These are phyloP conservation scores for Lepidurus apus DNA, from an alignment of 1,140 invertebrate genomes.

Conservation along the genomic window DNA sequence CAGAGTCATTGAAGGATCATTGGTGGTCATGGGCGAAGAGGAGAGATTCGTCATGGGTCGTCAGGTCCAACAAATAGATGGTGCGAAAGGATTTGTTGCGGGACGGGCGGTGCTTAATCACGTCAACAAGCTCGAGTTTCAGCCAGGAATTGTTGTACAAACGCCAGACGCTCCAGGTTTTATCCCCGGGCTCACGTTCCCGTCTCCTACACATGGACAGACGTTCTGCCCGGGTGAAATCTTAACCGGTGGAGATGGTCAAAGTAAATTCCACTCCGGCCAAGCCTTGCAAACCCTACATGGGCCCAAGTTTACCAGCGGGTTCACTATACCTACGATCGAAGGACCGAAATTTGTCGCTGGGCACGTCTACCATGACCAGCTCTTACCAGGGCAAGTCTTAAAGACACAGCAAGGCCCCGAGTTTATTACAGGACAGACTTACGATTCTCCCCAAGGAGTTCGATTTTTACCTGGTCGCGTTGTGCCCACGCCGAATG, in stretches of 20 bases:
- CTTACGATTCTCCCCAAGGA: constrained; percentile 60
- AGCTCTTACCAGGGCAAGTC: constrained; percentile 33
- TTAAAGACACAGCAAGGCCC: constrained; percentile 28
- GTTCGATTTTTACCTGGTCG: constrained; percentile 61
- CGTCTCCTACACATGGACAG: neutral
- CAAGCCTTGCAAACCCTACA: constrained; percentile 38
- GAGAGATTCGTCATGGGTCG: constrained; percentile 39
- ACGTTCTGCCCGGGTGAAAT: constrained; percentile 44
- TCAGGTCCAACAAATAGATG: constrained; percentile 35
- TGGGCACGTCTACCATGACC: constrained; percentile 36
- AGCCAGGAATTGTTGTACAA: constrained; percentile 65
- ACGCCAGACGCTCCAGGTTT: constrained; percentile 61
- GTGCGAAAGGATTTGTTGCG: constrained; percentile 53
- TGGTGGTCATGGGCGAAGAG: constrained; percentile 27
- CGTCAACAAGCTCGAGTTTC: constrained; percentile 57
- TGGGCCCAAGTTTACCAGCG: constrained; percentile 43
- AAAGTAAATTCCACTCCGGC: constrained; percentile 31
- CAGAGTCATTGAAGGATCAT: constrained; percentile 18
- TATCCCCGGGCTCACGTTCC: constrained; percentile 54
- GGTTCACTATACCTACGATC: constrained; percentile 41
- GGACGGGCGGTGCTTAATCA: constrained; percentile 61
- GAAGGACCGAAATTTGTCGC: constrained; percentile 41
- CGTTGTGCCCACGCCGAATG: constrained; percentile 34
- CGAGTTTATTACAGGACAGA: constrained; percentile 59
- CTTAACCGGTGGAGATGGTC: constrained; percentile 28